Evolutionary conservation across 1,140 invertebrate species (phyloP), one percentile per base, ranked within the genome.

Genomic region (Heliconius melpomene): DNA sequence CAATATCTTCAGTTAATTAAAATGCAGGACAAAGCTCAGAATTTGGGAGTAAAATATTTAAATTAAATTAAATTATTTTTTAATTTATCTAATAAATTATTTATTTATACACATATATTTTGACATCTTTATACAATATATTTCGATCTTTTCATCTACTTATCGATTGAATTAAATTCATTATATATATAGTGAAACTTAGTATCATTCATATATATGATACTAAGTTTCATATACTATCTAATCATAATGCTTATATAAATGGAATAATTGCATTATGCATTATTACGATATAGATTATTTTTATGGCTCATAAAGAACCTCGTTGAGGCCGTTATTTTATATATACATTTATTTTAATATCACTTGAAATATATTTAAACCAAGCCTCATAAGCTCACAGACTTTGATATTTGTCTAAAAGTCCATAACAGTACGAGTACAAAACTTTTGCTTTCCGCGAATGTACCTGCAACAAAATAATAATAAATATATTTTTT

Each of bases 291-390:
- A 66, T 50, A 26, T 76, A 20, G 60, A 46, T 29, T 40, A 70
- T 26, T 46, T 38, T 38, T 26, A 50, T 29, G 8, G 26, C n/a
- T 50, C 26, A 38, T 29, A 7, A 23, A 9, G 52, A 38, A 7
- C 54, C 76, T 29, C 72, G 66, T 75, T 75, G 77, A 85, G 84
- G 84, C 84, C 80, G 82, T 83, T 80, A 40, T 66, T 29, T 85
- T 91, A 89, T 89, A 86, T 91, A 92, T n/a, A n/a, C 84, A 85
- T 87, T 93, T 92, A 93, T 46, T 77, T 87, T 91, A 92, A 87
- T 92, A 92, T 93, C 92, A 93, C 92, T 85, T n/a, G n/a, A n/a
- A n/a, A n/a, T n/a, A n/a, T n/a, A n/a, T n/a, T n/a, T n/a, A n/a
- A n/a, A n/a, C n/a, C n/a, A n/a, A n/a, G n/a, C n/a, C n/a, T n/a